A percentile compares a stretch with the other conserved stretches of the same genome.
Conservation (phyloP, 2,888 invertebrate species). For the Mythimna albipuncta region DNA sequence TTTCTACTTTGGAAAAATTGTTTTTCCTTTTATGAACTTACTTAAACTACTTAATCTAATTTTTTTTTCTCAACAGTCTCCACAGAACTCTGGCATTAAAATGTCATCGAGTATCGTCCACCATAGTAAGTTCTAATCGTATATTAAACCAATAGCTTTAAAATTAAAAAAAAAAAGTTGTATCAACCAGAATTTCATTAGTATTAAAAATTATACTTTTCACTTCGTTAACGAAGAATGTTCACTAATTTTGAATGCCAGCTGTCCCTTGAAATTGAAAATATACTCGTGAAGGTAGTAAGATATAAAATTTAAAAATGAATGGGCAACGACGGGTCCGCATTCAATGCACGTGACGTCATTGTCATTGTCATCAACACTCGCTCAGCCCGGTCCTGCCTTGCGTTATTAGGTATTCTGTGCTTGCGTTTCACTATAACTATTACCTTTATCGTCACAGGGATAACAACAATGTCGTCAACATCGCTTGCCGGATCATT, state of each 20-base stretch:
- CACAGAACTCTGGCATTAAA: not conserved
- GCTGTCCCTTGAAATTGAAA: too few relatives aligned
- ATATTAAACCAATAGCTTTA: not conserved
- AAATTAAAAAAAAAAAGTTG: not conserved
- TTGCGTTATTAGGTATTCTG: too few relatives aligned
- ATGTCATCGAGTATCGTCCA: not conserved
- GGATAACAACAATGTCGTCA: constrained; percentile 70
- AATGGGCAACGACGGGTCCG: too few relatives aligned
- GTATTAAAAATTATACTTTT: too few relatives aligned
- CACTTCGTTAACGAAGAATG: too few relatives aligned
- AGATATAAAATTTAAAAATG: too few relatives aligned
- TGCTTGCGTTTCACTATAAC: not conserved
- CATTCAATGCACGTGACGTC: too few relatives aligned
- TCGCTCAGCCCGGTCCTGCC: too few relatives aligned
- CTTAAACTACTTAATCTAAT: not conserved
- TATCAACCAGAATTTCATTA: not conserved
- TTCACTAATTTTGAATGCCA: too few relatives aligned
- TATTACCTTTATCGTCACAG: constrained; percentile 20
- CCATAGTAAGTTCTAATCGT: not conserved
- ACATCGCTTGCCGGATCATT: constrained; percentile 77
- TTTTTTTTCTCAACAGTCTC: not conserved
- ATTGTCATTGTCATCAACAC: too few relatives aligned
- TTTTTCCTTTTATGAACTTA: not conserved
- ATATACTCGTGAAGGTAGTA: too few relatives aligned
- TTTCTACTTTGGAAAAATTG: not conserved